Conservation (phyloP, 2,888 invertebrate genomes). For the Frankliniella fusca region DNA sequence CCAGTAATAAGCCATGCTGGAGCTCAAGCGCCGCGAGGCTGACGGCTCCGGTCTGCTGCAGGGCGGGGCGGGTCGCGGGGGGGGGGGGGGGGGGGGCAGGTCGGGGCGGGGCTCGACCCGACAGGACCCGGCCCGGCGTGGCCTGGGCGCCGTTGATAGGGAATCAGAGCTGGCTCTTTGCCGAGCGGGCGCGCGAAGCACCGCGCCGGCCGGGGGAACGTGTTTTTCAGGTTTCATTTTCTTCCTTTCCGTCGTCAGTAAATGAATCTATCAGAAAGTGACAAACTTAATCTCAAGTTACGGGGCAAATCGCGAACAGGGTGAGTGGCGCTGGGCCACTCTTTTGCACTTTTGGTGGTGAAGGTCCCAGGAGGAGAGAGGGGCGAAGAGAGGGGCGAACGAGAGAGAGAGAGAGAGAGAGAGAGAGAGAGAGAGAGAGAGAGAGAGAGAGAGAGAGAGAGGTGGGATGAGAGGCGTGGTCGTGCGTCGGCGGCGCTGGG, state of each 20-base stretch:
- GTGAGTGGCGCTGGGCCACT: too few relatives aligned
- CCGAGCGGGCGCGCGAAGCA: not conserved
- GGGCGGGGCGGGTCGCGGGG: too few relatives aligned
- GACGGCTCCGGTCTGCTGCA: too few relatives aligned
- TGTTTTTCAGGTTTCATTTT: not conserved
- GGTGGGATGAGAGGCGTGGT: not conserved
- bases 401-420: too few relatives aligned
- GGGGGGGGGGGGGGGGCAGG: too few relatives aligned
- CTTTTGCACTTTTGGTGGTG: too few relatives aligned
- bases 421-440: too few relatives aligned
- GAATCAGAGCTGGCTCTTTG: not conserved
- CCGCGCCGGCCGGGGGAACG: not conserved
- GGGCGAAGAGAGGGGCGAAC: too few relatives aligned
- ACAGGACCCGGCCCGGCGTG: not conserved
- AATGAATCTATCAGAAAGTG: conserved; percentile 23
- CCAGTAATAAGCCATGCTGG: too few relatives aligned
- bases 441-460: not conserved
- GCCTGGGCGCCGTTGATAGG: not conserved
- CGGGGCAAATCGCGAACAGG: not conserved
- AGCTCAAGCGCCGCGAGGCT: too few relatives aligned
- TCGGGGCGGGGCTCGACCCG: too few relatives aligned
- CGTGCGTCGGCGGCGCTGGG: not conserved
- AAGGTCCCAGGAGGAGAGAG: too few relatives aligned
- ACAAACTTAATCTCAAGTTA: conserved; percentile 13
- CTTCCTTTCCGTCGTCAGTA: not conserved